Evolutionary conservation across 1,140 invertebrate genomes (phyloP).

Genomic region (Drosophila burlai): DNA sequence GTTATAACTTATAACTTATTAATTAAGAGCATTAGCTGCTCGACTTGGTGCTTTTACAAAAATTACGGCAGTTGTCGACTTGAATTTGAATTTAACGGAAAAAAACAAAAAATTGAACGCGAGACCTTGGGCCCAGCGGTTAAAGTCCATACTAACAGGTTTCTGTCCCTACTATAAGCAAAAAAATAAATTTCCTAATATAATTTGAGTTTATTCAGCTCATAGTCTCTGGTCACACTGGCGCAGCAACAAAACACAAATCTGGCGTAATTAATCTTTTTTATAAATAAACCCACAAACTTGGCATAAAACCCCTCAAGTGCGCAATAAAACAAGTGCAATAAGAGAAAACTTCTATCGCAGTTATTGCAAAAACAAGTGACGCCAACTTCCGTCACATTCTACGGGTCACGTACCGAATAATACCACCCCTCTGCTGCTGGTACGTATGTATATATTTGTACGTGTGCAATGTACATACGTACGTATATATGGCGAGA

Average conservation of each 20-base stretch:
- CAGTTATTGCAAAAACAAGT: not conserved
- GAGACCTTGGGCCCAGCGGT: too few species aligned
- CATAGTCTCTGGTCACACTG: not conserved
- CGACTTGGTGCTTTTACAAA: too few species aligned
- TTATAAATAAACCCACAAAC: conserved; percentile 23
- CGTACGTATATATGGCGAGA: not conserved
- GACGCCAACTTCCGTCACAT: not conserved
- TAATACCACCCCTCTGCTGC: conserved; percentile 6
- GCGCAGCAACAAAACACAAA: conserved; percentile 19
- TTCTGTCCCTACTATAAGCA: not conserved
- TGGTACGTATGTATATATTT: conserved; percentile 23
- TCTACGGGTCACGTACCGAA: conserved; percentile 3
- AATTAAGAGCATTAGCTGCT: too few species aligned
- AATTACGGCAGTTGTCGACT: too few species aligned
- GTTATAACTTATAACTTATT: too few species aligned
- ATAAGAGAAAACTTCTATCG: not conserved
- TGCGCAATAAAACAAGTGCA: not conserved
- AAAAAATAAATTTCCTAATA: not conserved
- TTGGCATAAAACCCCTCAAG: not conserved
- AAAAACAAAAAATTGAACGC: too few species aligned
- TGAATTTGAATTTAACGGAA: not conserved
- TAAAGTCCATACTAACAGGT: not conserved
- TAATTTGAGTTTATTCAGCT: not conserved
- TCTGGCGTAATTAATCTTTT: conserved; percentile 23
- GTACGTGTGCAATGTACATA: not conserved